Evolutionary conservation across 2,888 invertebrate species (phyloP), one percentile per base, ranked within the genome.

Genomic region (Tridacna gigas): DNA sequence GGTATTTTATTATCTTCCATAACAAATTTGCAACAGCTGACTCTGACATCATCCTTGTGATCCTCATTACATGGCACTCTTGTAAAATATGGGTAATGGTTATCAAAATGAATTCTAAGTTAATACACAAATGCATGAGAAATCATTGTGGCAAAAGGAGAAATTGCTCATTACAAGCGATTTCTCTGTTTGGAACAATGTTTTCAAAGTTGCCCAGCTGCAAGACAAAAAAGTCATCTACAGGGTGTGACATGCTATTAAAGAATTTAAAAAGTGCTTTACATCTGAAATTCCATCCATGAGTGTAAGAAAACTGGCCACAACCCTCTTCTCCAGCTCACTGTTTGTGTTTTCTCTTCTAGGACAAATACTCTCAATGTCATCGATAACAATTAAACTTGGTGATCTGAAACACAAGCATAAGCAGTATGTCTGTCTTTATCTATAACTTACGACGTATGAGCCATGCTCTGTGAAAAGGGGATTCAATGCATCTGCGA

Each of bases 321-420:
- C 96, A 0, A 97, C 96, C 79, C 97, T 96, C 93, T 97, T 97
- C 90, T 97, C 97, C 77, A 96, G 96, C 88, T 97, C 97, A 86
- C 89, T 91, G 45, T 90, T 89, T 45, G 89, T 89, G 4, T 96
- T 96, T 95, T 89, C 96, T 95, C 90, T 95, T 95, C 0, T 97
- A 96, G 93, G 93, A 90, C 98, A 98, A 73, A 98, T 95, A 13
- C 96, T 96, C 93, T 98, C 97, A 60, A 98, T 96, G 94, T 98
- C 97, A 95, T 98, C 98, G 77, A 98, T 96, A 60, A 98, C 94
- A 88, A 98, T 96, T 22, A 98, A 95, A 91, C 97, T 96, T 0
- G 98, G 98, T 90, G 96, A 96, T 92, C 97, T 96, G 88, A 69
- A 84, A 77, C 56, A n/a, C 20, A 56, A 56, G 20, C 9, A 9